Evolutionary conservation across 2,888 invertebrate species (phyloP).

Genomic region (Micoletzkya japonica): DNA sequence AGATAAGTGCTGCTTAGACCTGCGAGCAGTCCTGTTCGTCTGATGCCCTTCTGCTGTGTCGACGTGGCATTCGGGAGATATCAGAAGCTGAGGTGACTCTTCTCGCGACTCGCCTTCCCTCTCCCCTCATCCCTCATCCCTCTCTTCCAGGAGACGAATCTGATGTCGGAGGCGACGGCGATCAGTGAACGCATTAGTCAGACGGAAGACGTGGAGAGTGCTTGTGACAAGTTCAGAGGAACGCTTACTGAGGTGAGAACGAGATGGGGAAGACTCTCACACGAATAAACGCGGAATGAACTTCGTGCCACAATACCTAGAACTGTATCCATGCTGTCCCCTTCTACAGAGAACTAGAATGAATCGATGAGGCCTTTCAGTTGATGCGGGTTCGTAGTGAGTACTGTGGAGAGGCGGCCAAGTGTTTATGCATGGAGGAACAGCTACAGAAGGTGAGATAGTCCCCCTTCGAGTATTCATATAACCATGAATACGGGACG

Average conservation of each 20-base stretch:
- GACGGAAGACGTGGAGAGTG: constrained; percentile 21
- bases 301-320: too few species aligned
- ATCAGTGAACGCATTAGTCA: constrained; percentile 6
- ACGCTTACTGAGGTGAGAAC: constrained; percentile 38
- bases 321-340: too few species aligned
- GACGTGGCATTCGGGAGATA: constrained; percentile 33
- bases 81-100: constrained; percentile 31
- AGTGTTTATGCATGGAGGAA: constrained; percentile 44
- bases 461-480: neutral
- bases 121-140: too few species aligned
- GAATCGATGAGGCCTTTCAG: constrained; percentile 30
- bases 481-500: neutral
- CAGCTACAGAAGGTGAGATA: constrained; percentile 8
- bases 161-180: constrained; percentile 9
- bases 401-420: constrained; percentile 44
- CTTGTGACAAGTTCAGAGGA: constrained; percentile 40
- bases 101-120: too few species aligned
- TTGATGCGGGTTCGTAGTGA: constrained; percentile 36
- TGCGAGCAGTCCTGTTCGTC: constrained; percentile 47
- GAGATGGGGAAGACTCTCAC: neutral
- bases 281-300: neutral
- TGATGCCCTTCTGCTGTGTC: constrained; percentile 35
- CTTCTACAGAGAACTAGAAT: too few species aligned
- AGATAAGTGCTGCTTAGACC: constrained; percentile 28
- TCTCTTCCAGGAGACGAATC: neutral